Evolutionary conservation across 1,140 invertebrate species (phyloP).

Genomic region (Anoplolepis gracilipes): DNA sequence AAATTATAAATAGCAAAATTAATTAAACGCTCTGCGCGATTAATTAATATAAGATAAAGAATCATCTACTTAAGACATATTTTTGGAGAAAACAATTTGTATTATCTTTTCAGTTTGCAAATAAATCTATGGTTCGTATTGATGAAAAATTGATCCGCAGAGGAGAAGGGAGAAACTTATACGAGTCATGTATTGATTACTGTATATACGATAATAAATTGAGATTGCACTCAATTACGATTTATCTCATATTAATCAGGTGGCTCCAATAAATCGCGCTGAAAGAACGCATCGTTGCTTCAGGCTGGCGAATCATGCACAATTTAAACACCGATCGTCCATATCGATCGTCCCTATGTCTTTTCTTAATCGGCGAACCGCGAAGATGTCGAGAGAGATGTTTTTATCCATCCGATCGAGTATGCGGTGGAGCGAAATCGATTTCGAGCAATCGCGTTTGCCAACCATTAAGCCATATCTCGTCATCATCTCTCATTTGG

Average conservation of each 20-base stretch:
- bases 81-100: neutral
- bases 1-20: neutral
- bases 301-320: slow-evolving; percentile 35
- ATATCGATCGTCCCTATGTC: neutral
- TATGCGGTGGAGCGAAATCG: slow-evolving; percentile 46
- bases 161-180: neutral
- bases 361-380: slow-evolving; percentile 64
- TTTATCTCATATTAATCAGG: slow-evolving; percentile 53
- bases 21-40: neutral
- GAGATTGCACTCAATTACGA: slow-evolving; percentile 51
- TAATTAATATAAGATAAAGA: neutral
- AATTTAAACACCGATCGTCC: slow-evolving; percentile 33
- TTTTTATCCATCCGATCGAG: slow-evolving; percentile 52
- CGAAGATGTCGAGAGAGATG: slow-evolving; percentile 52
- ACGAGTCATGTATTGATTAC: slow-evolving; percentile 26
- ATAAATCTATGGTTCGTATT: neutral
- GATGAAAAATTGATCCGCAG: neutral
- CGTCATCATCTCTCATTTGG: slow-evolving; percentile 37
- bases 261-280: slow-evolving; percentile 48
- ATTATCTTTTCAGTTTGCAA: neutral
- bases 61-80: neutral
- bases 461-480: slow-evolving; percentile 47
- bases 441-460: slow-evolving; percentile 48
- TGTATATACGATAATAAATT: slow-evolving; percentile 49
- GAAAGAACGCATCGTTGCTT: slow-evolving; percentile 49